Evolutionary conservation across 2,888 invertebrate genomes (phyloP).

Genomic region (Stenurella melanura): DNA sequence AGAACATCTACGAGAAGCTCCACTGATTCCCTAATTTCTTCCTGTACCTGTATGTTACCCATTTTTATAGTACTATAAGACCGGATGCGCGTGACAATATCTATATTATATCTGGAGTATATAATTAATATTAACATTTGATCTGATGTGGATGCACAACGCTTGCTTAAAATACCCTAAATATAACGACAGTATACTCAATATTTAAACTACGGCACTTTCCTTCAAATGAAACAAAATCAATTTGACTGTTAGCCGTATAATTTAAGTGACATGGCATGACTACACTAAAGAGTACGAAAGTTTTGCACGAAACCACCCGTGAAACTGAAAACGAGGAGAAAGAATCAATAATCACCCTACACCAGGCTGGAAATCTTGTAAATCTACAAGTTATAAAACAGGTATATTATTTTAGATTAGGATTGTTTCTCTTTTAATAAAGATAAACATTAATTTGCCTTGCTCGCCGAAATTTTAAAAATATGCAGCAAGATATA

Average conservation of each 20-base stretch:
- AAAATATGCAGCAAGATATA: too few species aligned
- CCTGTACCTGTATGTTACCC: too few species aligned
- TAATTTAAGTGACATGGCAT: slow-evolving; percentile 27
- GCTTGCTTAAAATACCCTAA: background rate
- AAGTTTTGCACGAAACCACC: slow-evolving; percentile 17
- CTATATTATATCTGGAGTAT: too few species aligned
- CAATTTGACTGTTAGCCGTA: slow-evolving; percentile 15
- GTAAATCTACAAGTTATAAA: slow-evolving; percentile 5
- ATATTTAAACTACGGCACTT: background rate
- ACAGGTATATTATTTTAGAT: background rate
- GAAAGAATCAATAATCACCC: slow-evolving; percentile 20
- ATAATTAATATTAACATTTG: too few species aligned
- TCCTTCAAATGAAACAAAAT: slow-evolving; percentile 1
- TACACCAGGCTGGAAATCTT: background rate
- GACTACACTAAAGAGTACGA: slow-evolving; percentile 8
- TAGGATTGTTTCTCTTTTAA: background rate
- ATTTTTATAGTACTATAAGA: too few species aligned
- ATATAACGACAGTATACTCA: background rate
- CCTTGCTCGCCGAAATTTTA: too few species aligned
- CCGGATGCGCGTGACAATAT: too few species aligned
- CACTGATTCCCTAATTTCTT: too few species aligned
- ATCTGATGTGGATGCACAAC: too few species aligned
- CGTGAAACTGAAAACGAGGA: slow-evolving; percentile 13
- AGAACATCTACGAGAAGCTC: too few species aligned
- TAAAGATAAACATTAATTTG: too few species aligned